Percentiles rank a stretch among this genome's conserved stretches.
These are phyloP conservation scores for Drepana arcuata DNA, from an alignment of 1,140 invertebrate genomes.

Conservation along the genomic window DNA sequence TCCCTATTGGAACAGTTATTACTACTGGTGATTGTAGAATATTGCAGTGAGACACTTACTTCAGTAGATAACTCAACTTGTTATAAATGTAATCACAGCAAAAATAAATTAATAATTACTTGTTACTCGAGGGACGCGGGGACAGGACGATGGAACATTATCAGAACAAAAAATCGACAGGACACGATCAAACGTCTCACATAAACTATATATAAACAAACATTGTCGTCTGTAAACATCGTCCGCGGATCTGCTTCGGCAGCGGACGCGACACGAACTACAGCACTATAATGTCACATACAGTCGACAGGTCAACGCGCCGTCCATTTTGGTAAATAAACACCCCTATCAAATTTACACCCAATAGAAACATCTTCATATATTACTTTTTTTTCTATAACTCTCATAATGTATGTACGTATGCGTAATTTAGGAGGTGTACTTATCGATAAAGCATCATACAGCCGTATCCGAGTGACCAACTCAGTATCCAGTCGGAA, in stretches of 20 bases:
- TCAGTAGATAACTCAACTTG: conserved; percentile 51
- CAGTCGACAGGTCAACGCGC: conserved; percentile 47
- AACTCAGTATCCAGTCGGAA: conserved; percentile 52
- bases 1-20: conserved; percentile 12
- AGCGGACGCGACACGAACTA: background rate
- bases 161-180: conserved; percentile 51
- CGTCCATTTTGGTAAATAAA: conserved; percentile 66
- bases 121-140: conserved; percentile 43
- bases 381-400: conserved; percentile 61
- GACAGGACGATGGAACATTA: conserved; percentile 53
- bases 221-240: conserved; percentile 4
- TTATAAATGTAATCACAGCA: conserved; percentile 69
- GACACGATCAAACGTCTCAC: conserved; percentile 54
- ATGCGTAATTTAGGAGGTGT: conserved; percentile 54
- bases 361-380: conserved; percentile 67
- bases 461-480: conserved; percentile 58
- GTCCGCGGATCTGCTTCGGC: too few relatives aligned
- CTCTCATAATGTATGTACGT: conserved; percentile 55
- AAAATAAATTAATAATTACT: conserved; percentile 64
- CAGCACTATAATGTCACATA: conserved; percentile 42
- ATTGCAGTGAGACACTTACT: conserved; percentile 57
- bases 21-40: too few relatives aligned
- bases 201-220: conserved; percentile 63
- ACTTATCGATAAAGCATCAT: conserved; percentile 47
- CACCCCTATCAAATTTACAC: conserved; percentile 55